Evolutionary conservation across 2,113 vertebrate genomes (phyloP).

Genomic region (Sceloporus tristichus): DNA sequence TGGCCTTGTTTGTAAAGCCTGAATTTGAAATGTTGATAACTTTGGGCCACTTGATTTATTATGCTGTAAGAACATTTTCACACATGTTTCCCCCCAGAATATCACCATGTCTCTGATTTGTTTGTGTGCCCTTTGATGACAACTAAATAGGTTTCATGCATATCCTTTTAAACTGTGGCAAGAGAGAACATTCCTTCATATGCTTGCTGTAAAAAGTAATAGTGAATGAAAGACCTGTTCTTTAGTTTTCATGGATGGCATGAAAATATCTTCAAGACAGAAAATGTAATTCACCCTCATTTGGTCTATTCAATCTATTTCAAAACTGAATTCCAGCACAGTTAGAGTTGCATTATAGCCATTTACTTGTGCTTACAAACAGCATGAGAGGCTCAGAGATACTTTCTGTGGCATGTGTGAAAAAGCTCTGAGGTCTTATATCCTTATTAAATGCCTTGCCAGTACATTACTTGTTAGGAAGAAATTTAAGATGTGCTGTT

Average conservation of each 20-base stretch:
- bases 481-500: conserved; percentile 12
- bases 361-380: not conserved
- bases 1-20: not conserved
- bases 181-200: not conserved
- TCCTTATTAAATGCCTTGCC: conserved; percentile 42
- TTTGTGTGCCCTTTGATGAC: not conserved
- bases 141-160: not conserved
- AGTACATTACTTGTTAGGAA: conserved; percentile 9
- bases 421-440: not conserved
- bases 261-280: not conserved
- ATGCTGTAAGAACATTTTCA: not conserved
- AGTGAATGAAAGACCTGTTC: not conserved
- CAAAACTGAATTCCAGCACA: conserved; percentile 14
- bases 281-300: not conserved
- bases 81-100: not conserved
- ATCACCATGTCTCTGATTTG: not conserved
- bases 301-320: not conserved
- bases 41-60: not conserved
- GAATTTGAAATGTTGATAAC: not conserved
- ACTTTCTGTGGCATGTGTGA: conserved; percentile 6
- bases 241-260: not conserved
- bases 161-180: not conserved
- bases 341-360: not conserved
- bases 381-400: not conserved
- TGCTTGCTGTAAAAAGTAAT: not conserved